Conservation (phyloP, 2,797 vertebrate species). For the Chrysolophus pictus region DNA sequence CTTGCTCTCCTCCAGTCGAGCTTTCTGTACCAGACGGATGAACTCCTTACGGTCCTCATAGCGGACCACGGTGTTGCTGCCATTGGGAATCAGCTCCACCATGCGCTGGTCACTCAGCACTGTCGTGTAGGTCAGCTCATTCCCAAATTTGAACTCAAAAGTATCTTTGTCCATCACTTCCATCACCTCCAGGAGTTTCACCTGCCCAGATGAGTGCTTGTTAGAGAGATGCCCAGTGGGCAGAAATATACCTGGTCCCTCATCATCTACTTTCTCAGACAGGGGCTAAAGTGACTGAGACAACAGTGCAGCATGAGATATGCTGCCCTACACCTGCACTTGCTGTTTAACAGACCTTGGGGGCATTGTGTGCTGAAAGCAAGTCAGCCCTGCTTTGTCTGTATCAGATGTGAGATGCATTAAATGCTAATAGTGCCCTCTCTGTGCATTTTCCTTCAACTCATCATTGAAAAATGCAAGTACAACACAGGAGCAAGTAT, state of each 20-base stretch:
- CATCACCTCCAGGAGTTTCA: conserved; percentile 96
- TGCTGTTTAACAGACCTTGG: background rate
- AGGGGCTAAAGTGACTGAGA: background rate
- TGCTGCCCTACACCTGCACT: background rate
- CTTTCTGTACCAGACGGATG: conserved; percentile 90
- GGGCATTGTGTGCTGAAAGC: background rate
- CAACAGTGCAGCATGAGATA: background rate
- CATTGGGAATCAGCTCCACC: conserved; percentile 91
- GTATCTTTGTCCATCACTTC: conserved; percentile 95
- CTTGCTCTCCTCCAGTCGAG: conserved; percentile 91
- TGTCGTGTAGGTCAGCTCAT: conserved; percentile 94
- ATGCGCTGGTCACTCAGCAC: conserved; percentile 89
- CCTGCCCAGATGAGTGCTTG: conserved; percentile 76
- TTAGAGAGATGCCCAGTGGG: background rate
- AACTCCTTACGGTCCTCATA: conserved; percentile 93
- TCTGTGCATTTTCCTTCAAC: background rate
- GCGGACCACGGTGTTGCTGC: conserved; percentile 84
- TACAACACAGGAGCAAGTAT: background rate
- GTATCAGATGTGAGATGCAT: background rate
- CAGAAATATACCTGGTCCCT: background rate
- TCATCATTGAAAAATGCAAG: background rate
- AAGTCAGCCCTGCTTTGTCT: background rate
- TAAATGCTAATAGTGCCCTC: background rate
- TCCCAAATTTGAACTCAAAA: conserved; percentile 95
- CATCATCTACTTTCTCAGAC: background rate